Evolutionary conservation across 2,113 vertebrate genomes (phyloP).

Genomic region (Verasper variegatus): DNA sequence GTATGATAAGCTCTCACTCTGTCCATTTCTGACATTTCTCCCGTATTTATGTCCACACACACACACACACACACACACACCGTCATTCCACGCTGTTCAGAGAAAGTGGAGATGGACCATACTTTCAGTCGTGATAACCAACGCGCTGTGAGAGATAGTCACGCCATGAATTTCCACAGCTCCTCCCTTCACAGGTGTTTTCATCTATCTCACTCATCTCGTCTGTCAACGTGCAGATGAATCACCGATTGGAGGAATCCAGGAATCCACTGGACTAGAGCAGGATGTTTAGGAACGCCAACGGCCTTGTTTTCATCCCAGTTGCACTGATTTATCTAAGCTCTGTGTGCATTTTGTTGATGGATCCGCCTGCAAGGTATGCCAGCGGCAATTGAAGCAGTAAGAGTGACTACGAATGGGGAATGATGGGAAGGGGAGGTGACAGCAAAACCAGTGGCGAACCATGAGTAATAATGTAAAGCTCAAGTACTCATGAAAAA

Average conservation of each 20-base stretch:
- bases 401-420: conserved; percentile 22
- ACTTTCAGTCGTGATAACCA: conserved; percentile 10
- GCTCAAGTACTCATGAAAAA: neutral
- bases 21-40: neutral
- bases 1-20: neutral
- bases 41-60: neutral
- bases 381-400: conserved; percentile 7
- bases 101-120: conserved; percentile 27
- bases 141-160: conserved; percentile 33
- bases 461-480: neutral
- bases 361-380: conserved; percentile 31
- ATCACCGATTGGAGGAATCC: conserved; percentile 47
- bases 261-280: conserved; percentile 25
- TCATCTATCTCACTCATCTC: conserved; percentile 25
- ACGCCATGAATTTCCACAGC: conserved; percentile 37
- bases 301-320: conserved; percentile 60
- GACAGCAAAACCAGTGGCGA: neutral
- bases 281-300: conserved; percentile 65
- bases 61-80: neutral
- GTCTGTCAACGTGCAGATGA: conserved; percentile 66
- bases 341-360: conserved; percentile 40
- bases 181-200: conserved; percentile 67
- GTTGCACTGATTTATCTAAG: conserved; percentile 29
- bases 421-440: conserved; percentile 28
- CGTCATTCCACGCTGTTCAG: conserved; percentile 7